Evolutionary conservation across 2,797 vertebrate species (phyloP).

Genomic region (Distichodus sexfasciatus): DNA sequence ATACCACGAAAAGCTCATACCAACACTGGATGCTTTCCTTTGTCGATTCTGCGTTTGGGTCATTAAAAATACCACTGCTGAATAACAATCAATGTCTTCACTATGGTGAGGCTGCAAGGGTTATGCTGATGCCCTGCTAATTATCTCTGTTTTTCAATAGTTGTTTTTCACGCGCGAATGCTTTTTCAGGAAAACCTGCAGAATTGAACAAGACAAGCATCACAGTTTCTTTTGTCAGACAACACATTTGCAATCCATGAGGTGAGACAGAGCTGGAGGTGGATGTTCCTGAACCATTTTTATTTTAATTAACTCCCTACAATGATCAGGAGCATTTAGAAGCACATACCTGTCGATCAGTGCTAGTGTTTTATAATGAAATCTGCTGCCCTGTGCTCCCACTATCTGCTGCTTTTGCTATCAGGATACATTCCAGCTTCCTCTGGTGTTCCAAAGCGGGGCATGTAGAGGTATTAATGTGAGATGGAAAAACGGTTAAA

Average conservation of each 20-base stretch:
- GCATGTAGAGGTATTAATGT: constrained; percentile 55
- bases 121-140: not conserved
- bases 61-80: not conserved
- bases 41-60: not conserved
- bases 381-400: constrained; percentile 58
- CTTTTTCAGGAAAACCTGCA: not conserved
- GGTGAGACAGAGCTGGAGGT: too few relatives aligned
- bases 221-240: not conserved
- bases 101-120: not conserved
- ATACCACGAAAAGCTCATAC: not conserved
- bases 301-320: constrained; percentile 11
- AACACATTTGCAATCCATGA: not conserved
- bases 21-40: not conserved
- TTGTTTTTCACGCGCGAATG: not conserved
- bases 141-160: not conserved
- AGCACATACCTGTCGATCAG: not conserved
- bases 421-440: constrained; percentile 45
- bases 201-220: not conserved
- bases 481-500: constrained; percentile 24
- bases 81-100: not conserved
- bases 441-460: constrained; percentile 32
- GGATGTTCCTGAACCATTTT: not conserved
- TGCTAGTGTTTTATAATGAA: constrained; percentile 30
- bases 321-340: not conserved
- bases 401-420: constrained; percentile 31